phyloP scores from a whole-genome alignment of 2,113 vertebrate species.

The Syngnathoides biaculeatus region DNA sequence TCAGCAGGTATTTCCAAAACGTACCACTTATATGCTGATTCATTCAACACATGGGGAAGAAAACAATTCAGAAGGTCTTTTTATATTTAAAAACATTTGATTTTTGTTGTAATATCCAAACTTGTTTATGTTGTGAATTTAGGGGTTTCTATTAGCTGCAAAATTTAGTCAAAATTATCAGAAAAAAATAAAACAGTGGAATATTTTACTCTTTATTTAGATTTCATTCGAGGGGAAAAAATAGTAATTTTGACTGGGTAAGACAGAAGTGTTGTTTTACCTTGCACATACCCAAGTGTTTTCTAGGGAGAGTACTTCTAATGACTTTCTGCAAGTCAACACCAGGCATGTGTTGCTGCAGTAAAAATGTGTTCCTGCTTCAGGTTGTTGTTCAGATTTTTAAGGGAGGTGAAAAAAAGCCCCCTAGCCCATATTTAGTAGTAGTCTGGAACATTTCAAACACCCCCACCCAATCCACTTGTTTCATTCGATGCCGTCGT shows the following conservation, averaged over 20 bases:
- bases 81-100: too few relatives aligned
- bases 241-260: too few relatives aligned
- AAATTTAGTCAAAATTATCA: too few relatives aligned
- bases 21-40: not conserved
- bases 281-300: not conserved
- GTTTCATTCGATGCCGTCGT: not conserved
- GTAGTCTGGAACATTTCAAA: not conserved
- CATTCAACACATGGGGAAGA: not conserved
- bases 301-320: not conserved
- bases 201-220: too few relatives aligned
- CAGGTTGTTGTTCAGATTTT: constrained; percentile 4
- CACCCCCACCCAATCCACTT: not conserved
- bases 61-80: not conserved
- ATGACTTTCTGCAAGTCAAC: not conserved
- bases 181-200: too few relatives aligned
- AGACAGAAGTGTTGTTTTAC: not conserved
- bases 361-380: constrained; percentile 4
- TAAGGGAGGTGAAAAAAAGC: constrained; percentile 7
- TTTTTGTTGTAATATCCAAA: too few relatives aligned
- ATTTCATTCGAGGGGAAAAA: too few relatives aligned
- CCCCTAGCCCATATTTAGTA: constrained; percentile 17
- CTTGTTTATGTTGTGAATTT: too few relatives aligned
- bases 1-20: not conserved
- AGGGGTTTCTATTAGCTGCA: too few relatives aligned
- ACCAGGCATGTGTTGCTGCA: not conserved